Evolutionary conservation across 1,140 invertebrate species (phyloP), one percentile per base, ranked within the genome.

Genomic region (Zaprionus kolodkinae): DNA sequence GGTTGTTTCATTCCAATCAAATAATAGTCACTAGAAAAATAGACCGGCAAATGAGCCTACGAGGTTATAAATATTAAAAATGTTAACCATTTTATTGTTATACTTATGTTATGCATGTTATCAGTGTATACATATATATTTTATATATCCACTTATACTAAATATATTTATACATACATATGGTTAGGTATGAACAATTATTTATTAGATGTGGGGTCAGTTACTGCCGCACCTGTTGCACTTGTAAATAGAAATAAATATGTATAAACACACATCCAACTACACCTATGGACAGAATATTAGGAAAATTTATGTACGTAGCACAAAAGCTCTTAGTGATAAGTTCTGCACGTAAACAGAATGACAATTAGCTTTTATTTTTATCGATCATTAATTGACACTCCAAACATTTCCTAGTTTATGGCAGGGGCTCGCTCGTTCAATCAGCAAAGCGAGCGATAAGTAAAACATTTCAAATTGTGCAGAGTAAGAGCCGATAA

Each of bases 211-310:
- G 2, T 45, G n/a, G 2, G 45, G 13, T 17, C 10, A 9, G 15
- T 45, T 15, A 9, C 30, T 27, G 30, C 33, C 43, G 30, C 55
- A 72, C 70, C 63, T 72, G 70, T 72, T 67, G 70, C 55, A 38
- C 3, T 56, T 50, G 35, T 54, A 45, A 45, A 21, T 15, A 45
- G 4, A 25, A 27, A 17, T 21, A 4, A n/a, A 62, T 33, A 12
- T 12, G 12, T 43, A 25, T 25, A 50, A 50, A 11, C 45, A 50
- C 10, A 50, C 21, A 6, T 1, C 7, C n/a, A 48, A 6, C 15
- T 11, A 48, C 17, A 54, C 13, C 25, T 30, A 13, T 55, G 21
- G 6, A 27, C 12, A 55, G 3, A 55, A 48, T n/a, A 45, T 30
- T 57, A 25, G 27, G 25, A n/a, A 54, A 25, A 21, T 3, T 10